A percentile compares a stretch with the other conserved stretches of the same genome.
Evolutionary conservation across 2,797 vertebrate genomes (phyloP).

Genomic region (Cossypha dichroa): DNA sequence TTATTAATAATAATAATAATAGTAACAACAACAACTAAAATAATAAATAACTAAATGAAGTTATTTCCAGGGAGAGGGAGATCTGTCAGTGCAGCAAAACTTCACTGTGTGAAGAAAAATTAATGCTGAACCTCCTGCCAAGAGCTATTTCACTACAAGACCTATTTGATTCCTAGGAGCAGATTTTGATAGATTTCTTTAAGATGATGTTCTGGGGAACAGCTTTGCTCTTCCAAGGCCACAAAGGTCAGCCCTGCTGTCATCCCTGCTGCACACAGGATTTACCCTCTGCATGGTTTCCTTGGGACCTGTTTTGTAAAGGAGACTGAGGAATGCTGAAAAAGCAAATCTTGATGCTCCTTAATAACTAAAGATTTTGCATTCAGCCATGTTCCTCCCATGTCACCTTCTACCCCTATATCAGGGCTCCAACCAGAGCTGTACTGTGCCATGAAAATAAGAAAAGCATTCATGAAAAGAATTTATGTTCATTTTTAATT

Average conservation of each 20-base stretch:
- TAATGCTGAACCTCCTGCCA: rapidly evolving
- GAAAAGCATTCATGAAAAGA: not conserved
- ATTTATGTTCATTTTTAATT: not conserved
- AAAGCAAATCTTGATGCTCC: not conserved
- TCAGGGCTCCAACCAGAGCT: not conserved
- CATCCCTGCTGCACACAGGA: not conserved
- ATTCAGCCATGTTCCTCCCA: not conserved
- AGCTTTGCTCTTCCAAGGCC: not conserved
- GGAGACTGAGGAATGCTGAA: not conserved
- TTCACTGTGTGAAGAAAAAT: rapidly evolving
- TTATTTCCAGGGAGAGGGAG: not conserved
- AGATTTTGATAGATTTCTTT: not conserved
- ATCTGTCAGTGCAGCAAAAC: not conserved
- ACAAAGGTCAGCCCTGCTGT: constrained; percentile 2
- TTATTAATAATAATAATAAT: no score
- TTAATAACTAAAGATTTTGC: not conserved
- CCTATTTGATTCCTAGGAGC: not conserved
- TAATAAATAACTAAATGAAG: not conserved
- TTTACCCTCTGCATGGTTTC: not conserved
- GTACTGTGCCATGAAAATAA: not conserved
- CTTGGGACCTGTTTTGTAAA: not conserved
- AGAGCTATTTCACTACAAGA: not conserved
- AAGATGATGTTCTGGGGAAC: not conserved
- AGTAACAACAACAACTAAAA: no score
- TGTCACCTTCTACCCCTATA: not conserved